Evolutionary conservation across 2,797 vertebrate genomes (phyloP).

Genomic region (Crenichthys baileyi): DNA sequence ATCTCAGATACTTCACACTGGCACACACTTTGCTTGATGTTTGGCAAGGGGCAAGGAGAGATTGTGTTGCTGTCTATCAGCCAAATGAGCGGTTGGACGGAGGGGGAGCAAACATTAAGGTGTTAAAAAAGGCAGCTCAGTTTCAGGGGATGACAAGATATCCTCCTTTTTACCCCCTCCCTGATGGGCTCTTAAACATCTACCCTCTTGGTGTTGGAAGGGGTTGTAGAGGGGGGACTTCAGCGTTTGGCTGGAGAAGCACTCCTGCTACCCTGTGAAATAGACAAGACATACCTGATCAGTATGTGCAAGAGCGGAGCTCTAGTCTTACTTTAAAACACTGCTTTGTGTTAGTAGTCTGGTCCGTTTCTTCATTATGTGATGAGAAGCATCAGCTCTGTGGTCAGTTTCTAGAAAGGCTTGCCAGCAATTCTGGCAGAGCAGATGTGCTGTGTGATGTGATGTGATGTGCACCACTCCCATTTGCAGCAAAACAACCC

Average conservation of each 20-base stretch:
- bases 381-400: background rate
- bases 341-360: background rate
- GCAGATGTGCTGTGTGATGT: too few relatives aligned
- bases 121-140: conserved; percentile 71
- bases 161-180: conserved; percentile 47
- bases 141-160: conserved; percentile 47
- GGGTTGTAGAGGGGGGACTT: conserved; percentile 67
- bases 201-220: conserved; percentile 64
- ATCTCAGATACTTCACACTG: conserved; percentile 58
- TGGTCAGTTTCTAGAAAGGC: background rate
- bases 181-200: conserved; percentile 55
- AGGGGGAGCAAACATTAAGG: conserved; percentile 61
- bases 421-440: background rate
- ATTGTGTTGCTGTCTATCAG: conserved; percentile 82
- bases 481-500: too few relatives aligned
- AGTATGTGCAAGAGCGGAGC: background rate
- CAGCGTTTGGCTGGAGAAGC: conserved; percentile 94
- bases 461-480: background rate
- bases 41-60: conserved; percentile 62
- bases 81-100: conserved; percentile 40
- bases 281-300: conserved; percentile 45
- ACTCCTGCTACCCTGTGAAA: conserved; percentile 88
- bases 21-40: conserved; percentile 66
- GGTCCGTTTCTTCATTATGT: background rate
- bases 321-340: background rate